Evolutionary conservation across 2,888 invertebrate genomes (phyloP), one percentile per base, ranked within the genome.

Genomic region (Periphyllus acericola): DNA sequence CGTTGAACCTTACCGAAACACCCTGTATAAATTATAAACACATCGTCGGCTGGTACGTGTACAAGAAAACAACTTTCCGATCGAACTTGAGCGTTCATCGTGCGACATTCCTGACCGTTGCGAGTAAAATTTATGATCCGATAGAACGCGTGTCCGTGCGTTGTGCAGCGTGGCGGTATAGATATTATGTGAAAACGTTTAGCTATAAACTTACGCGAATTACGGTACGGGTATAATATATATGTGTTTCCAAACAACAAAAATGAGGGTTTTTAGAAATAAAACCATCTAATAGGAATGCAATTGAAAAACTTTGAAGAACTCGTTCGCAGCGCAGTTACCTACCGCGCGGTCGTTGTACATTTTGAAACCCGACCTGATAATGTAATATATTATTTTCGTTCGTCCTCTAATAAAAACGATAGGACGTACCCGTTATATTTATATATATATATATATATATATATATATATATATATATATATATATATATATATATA

Each of bases 161-260:
- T 11, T 60, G 1, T 60, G 21, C 4, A 21, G 60, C 25, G 46
- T 11, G 46, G 21, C 21, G 29, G 29, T 21, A 21, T 1, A 25
- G n/a, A 34, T 74, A 83, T 83, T 72, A 55, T 55, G 34, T 21
- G n/a, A 83, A 72, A 83, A 29, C 36, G 83, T 60, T 75, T 75
- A 40, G 29, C 74, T 21, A 11, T 36, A 60, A n/a, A 60, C 55
- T 75, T 75, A 36, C 29, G 40, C 34, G 29, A 55, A 36, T 72
- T 52, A 4, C 78, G 52, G 29, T 76, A 11, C 46, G 29, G 21
- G 21, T 8, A 0, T n/a, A 21, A 21, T 25, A 29, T 25, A 17
- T 72, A 83, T 83, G 25, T 55, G n/a, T 83, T 74, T 74, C 8
- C 55, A 4, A n/a, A 55, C 83, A 17, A 25, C 21, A 1, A 32